Evolutionary conservation across 2,888 invertebrate species (phyloP), one percentile per base, ranked within the genome.

Genomic region (Tromatobia lineatoria): DNA sequence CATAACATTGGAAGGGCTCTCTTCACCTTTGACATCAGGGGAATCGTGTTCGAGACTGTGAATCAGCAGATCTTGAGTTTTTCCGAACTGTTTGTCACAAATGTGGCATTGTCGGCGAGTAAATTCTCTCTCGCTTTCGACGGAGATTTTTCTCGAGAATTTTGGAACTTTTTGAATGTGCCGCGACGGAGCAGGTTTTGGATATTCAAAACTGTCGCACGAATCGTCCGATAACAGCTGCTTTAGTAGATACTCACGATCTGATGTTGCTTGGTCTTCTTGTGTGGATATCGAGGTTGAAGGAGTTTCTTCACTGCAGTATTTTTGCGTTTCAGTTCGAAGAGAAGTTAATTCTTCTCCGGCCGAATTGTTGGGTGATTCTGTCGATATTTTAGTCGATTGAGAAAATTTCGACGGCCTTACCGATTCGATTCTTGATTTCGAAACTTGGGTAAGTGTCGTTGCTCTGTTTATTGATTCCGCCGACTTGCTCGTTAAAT

Each of bases 151-250:
- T 8, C n/a, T 18, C 13, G 34, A 11, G n/a, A 15, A 13, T 11
- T 34, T 50, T n/a, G n/a, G 20, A 47, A 23, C n/a, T 11, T 42
- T 20, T 13, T 11, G 3, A 20, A 11, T 54, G 13, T 20, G 23
- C 34, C 20, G 38, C 8, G 61, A 61, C 34, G 34, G 23, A 11
- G 18, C 18, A 6, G 18, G 11, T 54, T 47, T 20, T 13, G 3
- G 25, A 29, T 20, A 13, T 23, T 80, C 57, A 3, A 23, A 42
- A 11, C 42, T 70, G 34, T 59, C 57, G 34, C 23, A 52, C 45
- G 82, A 82, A 29, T 83, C 47, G 29, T 84, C 84, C 11, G 84
- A 84, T 64, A 81, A 18, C 3, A 84, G 81, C 50, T 81, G 84
- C n/a, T 78, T 81, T 42, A 84, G 29, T 20, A 81, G n/a, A 69